Base-by-base conservation (phyloP, 2,888 invertebrate species). In the Tetheella fluctuosa region DNA sequence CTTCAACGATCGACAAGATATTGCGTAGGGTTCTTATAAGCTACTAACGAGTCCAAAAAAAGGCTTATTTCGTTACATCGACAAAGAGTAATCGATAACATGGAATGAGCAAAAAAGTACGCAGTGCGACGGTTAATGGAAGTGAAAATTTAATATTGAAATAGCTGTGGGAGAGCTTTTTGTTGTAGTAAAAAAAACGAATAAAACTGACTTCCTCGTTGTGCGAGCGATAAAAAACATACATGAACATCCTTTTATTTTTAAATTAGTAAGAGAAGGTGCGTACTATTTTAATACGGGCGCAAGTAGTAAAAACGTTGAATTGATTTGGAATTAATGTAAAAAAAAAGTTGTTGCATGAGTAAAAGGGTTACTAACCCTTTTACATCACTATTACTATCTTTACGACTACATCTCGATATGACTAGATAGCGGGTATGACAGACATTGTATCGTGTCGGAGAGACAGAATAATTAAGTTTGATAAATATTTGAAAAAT, bases 11-110 rank as follows among this genome's bases (percentile, higher is more conserved):
- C 23, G 55, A 23, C 23, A 23, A 55, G 37, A 37, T 20, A 30
- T 30, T 30, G 28, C 30, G 23, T 34, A 34, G 17, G 3, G 23
- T 25, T 55, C 34, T 30, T 23, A 17, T n/a, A 55, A 55, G 48
- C 48, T 10, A 34, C 30, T 17, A 55, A 23, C 25, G 25, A 25
- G n/a, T 25, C 6, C 2, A 30, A 55, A 55, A 55, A 55, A 37
- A 17, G 17, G 34, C 34, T 48, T 55, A 34, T 55, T 55, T 55
- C 34, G 55, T 55, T 34, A 28, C 54, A 28, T 30, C 54, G 25
- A 30, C 73, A 73, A 76, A 77, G 69, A 69, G 73, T 73, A 73
- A 68, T 69, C 62, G 73, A 71, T 67, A 63, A 62, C 56, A 65
- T 58, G 60, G 57, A 63, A 68, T 56, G 60, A 66, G 65, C 61